phyloP scores from a whole-genome alignment of 2,888 invertebrate species.

The Sipunculus nudus region DNA sequence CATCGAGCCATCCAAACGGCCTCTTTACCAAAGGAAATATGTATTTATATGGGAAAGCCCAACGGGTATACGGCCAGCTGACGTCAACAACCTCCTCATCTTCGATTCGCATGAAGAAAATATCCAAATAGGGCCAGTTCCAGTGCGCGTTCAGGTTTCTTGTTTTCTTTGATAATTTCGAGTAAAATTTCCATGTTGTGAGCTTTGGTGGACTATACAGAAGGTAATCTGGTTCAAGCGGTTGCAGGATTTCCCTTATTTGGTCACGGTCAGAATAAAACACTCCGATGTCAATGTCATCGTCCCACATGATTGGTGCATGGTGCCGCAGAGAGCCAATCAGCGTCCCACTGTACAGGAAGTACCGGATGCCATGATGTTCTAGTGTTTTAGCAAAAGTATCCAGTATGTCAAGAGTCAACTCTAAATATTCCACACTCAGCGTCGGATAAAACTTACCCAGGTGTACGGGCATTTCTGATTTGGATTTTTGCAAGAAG shows the following conservation, averaged over 20 bases:
- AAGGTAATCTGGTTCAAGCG: conserved; percentile 36
- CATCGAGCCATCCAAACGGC: too few relatives aligned
- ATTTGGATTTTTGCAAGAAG: too few relatives aligned
- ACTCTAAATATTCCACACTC: too few relatives aligned
- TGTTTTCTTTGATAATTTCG: too few relatives aligned
- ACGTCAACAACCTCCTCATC: conserved; percentile 44
- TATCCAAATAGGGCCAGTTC: conserved; percentile 50
- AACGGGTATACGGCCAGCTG: conserved; percentile 10
- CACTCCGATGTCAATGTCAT: conserved; percentile 46
- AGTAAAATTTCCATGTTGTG: conserved; percentile 46
- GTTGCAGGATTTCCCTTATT: conserved; percentile 26
- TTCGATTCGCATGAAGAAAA: conserved; percentile 49
- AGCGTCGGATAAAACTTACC: too few relatives aligned
- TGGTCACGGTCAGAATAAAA: conserved; percentile 37
- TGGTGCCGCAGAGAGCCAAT: conserved; percentile 48
- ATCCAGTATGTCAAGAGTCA: too few relatives aligned
- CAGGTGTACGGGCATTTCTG: too few relatives aligned
- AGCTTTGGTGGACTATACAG: conserved; percentile 20
- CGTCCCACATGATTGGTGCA: conserved; percentile 52
- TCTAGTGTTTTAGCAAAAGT: too few relatives aligned
- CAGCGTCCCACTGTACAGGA: conserved; percentile 45
- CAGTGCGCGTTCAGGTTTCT: conserved; percentile 34
- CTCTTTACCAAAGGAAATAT: conserved; percentile 35
- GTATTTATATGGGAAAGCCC: conserved; percentile 19
- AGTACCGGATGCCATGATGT: too few relatives aligned